Evolutionary conservation across 1,140 invertebrate genomes (phyloP).

Genomic region (Gryllus bimaculatus): DNA sequence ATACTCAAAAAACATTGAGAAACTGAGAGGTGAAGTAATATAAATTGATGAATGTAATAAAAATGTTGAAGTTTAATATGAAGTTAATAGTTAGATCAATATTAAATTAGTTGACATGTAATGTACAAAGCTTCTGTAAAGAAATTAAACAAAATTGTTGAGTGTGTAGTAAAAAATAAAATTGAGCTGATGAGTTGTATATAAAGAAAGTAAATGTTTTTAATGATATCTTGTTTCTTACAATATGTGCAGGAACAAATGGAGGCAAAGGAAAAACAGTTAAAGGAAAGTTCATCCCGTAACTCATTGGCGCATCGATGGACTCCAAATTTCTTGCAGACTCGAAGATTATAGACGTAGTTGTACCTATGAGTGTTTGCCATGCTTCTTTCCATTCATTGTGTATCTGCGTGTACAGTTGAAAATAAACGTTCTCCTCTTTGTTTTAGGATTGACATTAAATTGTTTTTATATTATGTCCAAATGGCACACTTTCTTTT

Average conservation of each 20-base stretch:
- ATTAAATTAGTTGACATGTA: no score
- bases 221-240: not conserved
- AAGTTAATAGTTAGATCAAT: no score
- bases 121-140: no score
- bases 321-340: constrained; percentile 13
- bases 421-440: not conserved
- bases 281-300: not conserved
- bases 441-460: not conserved
- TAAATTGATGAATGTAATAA: no score
- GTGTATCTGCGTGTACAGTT: not conserved
- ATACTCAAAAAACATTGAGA: no score
- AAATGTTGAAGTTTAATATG: no score
- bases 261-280: constrained; percentile 16
- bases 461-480: not conserved
- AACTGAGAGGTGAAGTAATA: no score
- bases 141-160: no score
- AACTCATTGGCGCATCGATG: not conserved
- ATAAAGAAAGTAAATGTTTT: no score
- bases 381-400: not conserved
- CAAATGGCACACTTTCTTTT: not conserved
- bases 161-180: no score
- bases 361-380: not conserved
- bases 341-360: constrained; percentile 2
- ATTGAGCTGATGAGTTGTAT: no score
- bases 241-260: constrained; percentile 13